Conservation (phyloP, 2,113 vertebrate genomes). For the Leucosticte australis region DNA sequence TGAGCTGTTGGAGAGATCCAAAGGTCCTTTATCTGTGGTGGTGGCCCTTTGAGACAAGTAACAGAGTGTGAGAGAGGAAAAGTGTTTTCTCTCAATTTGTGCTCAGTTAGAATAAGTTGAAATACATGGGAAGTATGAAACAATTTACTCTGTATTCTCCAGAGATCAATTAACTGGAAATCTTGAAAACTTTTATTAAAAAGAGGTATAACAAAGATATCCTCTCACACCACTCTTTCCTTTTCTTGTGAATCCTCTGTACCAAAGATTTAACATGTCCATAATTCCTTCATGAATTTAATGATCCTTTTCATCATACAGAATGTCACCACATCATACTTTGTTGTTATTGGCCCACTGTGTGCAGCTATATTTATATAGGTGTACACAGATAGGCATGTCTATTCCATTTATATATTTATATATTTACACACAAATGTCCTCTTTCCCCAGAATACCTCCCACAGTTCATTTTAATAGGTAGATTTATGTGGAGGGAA, state of each 20-base stretch:
- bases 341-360: not conserved
- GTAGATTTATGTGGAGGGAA: not conserved
- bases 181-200: not conserved
- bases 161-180: conserved; percentile 22
- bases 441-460: not conserved
- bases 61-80: not conserved
- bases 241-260: not conserved
- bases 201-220: not conserved
- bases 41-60: not conserved
- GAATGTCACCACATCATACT: not conserved
- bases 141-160: not conserved
- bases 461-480: not conserved
- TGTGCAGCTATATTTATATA: not conserved
- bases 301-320: not conserved
- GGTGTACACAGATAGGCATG: not conserved
- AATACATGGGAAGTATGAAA: not conserved
- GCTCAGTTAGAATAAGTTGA: not conserved
- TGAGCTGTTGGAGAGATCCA: not conserved
- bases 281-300: not conserved
- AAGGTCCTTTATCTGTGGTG: not conserved
- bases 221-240: not conserved
- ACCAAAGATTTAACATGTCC: not conserved
- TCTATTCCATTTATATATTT: not conserved
- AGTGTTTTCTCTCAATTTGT: not conserved
- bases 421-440: not conserved